phyloP scores from a whole-genome alignment of 2,797 vertebrate genomes.

The Clarias pachynema region DNA sequence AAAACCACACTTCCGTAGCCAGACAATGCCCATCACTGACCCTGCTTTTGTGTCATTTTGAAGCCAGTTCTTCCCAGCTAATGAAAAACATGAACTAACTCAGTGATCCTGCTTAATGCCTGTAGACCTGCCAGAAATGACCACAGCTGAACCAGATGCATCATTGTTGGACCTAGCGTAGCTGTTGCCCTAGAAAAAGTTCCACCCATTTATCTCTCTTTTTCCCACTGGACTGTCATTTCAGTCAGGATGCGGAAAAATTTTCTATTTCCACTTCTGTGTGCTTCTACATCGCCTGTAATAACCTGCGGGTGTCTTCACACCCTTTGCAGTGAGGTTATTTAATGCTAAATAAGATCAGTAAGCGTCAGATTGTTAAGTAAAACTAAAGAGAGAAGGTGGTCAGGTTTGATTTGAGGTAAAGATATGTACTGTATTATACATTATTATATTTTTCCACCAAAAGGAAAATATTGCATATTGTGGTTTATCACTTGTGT shows the following conservation, averaged over 20 bases:
- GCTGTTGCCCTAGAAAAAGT: not conserved
- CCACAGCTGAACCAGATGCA: not conserved
- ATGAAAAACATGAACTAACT: not conserved
- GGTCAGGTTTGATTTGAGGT: no score
- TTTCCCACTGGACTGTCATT: not conserved
- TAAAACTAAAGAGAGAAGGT: not conserved
- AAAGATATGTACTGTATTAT: no score
- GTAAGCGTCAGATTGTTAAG: not conserved
- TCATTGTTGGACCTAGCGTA: not conserved
- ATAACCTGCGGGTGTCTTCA: not conserved
- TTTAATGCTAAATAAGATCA: no score
- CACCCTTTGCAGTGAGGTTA: not conserved
- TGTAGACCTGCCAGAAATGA: not conserved
- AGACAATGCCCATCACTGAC: not conserved
- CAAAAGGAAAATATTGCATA: not conserved
- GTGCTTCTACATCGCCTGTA: not conserved
- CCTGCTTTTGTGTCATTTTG: not conserved
- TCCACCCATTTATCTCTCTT: not conserved
- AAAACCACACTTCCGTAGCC: conserved; percentile 9
- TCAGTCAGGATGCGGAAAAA: not conserved
- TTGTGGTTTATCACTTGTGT: not conserved
- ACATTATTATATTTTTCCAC: not conserved
- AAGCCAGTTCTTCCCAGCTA: not conserved
- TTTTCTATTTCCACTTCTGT: not conserved
- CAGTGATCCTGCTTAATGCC: not conserved